These are phyloP conservation scores for Nephrotoma guestfalica DNA, from an alignment of 2,888 invertebrate species.

Conservation along the genomic window DNA sequence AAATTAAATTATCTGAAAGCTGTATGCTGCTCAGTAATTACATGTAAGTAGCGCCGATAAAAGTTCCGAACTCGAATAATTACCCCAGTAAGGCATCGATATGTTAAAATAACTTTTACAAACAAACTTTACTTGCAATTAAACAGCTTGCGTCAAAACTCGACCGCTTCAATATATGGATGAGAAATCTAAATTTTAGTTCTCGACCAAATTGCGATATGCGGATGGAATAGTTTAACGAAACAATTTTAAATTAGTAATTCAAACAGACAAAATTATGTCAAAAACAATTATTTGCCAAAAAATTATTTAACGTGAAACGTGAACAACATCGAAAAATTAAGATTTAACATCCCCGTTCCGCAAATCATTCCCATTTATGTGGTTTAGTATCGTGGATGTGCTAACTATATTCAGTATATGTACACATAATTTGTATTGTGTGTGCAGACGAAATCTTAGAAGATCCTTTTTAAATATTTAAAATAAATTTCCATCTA, in stretches of 20 bases:
- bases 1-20: no score
- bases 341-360: neutral
- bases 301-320: neutral
- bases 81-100: no score
- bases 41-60: no score
- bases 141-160: no score
- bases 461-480: neutral
- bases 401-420: neutral
- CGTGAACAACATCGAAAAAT: neutral
- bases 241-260: neutral
- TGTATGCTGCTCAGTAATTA: no score
- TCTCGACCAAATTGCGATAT: no score
- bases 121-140: no score
- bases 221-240: no score
- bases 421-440: neutral
- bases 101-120: no score
- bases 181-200: no score
- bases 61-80: no score
- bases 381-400: neutral
- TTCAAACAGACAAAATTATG: neutral
- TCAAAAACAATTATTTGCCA: neutral
- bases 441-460: neutral
- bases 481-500: neutral
- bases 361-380: neutral
- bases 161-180: no score